Evolutionary conservation across 2,797 vertebrate species (phyloP), one percentile per base, ranked within the genome.

Genomic region (Bradypus variegatus): DNA sequence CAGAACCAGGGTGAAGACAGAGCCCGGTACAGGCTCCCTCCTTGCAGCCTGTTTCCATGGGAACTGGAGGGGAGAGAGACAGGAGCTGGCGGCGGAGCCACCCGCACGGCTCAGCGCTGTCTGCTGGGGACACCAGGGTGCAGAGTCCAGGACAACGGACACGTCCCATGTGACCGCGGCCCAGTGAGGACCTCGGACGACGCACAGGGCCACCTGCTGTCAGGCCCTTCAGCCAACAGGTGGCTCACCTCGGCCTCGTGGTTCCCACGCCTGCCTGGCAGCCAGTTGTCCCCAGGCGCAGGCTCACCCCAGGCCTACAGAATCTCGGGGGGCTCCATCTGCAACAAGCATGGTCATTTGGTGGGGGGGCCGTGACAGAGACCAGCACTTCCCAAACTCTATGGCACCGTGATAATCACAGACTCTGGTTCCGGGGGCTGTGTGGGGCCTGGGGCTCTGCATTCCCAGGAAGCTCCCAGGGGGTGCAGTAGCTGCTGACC

Each of bases 1-100:
- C 94, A 95, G 96, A 94, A 95, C 73, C 89, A 90, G 94, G 91
- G 94, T 95, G 95, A 96, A 95, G 96, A 96, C 95, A 96, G 94
- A 82, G 92, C 95, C 55, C 31, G 94, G 94, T 90, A 92, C 94
- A 92, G 95, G 85, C 58, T 23, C 58, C 58, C 58, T 88, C 60
- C 88, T 73, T 84, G 62, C 91, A 78, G 92, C 91, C 86, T 94
- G 95, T 96, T 95, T 94, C 96, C 95, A 96, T 96, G 93, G 96
- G 89, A 96, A 96, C 95, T 58, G 48, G 38, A 94, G 93, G 55
- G 60, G 88, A 88, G 76, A 80, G 70, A 65, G 90, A 91, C 75
- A 89, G 84, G 95, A 93, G 88, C 70, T 92, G 92, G 80, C 77
- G 93, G 72, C 82, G 48, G 89, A 88, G 79, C 84, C 36, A 90